Conservation (phyloP, 2,888 invertebrate species). For the Micropterix aruncella region DNA sequence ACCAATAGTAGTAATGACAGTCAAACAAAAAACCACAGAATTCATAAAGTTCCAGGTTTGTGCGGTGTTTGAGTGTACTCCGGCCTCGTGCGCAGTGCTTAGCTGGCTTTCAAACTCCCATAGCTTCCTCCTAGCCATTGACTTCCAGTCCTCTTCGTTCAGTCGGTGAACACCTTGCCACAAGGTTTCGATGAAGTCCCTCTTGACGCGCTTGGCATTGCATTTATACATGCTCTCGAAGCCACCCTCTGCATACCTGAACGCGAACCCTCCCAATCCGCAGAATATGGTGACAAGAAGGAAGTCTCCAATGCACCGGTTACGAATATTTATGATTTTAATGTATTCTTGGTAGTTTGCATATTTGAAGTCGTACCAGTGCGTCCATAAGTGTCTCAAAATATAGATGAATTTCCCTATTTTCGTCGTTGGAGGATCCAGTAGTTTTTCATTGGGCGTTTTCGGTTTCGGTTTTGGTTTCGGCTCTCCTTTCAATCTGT, state of each 20-base stretch:
- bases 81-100: conserved; percentile 71
- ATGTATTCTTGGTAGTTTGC: conserved; percentile 41
- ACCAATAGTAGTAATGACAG: conserved; percentile 84
- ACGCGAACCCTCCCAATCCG: conserved; percentile 67
- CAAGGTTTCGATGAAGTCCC: conserved; percentile 71
- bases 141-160: conserved; percentile 83
- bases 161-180: conserved; percentile 73
- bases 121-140: conserved; percentile 64
- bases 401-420: conserved; percentile 13
- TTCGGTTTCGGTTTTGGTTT: conserved; percentile 17
- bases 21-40: conserved; percentile 73
- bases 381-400: conserved; percentile 22
- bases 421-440: conserved; percentile 12
- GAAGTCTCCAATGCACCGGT: conserved; percentile 53
- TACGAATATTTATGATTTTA: conserved; percentile 39
- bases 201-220: conserved; percentile 71
- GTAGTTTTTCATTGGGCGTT: conserved; percentile 15
- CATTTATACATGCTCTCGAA: conserved; percentile 81
- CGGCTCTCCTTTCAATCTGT: conserved; percentile 19
- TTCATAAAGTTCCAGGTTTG: conserved; percentile 83
- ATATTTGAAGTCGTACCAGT: conserved; percentile 43
- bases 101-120: conserved; percentile 78
- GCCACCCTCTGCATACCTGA: conserved; percentile 70
- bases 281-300: conserved; percentile 58
- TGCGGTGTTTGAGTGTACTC: conserved; percentile 71